Conservation (phyloP, 2,113 vertebrate genomes). For the Tenebrosternarchus preto region DNA sequence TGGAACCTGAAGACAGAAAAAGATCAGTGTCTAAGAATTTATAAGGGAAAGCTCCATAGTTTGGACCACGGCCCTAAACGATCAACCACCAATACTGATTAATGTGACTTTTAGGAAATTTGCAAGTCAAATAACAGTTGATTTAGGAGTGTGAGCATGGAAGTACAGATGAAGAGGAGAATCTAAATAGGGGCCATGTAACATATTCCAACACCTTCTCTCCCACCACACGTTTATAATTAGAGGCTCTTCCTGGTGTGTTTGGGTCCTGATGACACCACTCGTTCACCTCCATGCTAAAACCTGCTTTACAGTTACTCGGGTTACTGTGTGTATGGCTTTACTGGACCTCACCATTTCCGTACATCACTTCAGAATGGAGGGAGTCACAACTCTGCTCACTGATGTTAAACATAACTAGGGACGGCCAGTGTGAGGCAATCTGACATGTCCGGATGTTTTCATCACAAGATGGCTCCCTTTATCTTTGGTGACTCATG, state of each 20-base stretch:
- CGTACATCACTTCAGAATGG: constrained; percentile 41
- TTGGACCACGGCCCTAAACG: no score
- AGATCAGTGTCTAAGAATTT: no score
- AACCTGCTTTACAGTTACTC: neutral
- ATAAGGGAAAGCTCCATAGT: no score
- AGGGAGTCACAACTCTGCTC: constrained; percentile 29
- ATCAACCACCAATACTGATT: no score
- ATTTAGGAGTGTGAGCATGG: no score
- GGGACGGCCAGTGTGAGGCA: constrained; percentile 1
- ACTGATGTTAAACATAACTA: constrained; percentile 39
- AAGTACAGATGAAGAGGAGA: no score
- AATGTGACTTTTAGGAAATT: no score
- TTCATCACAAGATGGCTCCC: neutral
- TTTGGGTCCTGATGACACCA: neutral
- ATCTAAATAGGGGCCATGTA: no score
- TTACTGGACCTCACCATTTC: neutral
- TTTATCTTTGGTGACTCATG: constrained; percentile 1
- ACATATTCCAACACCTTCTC: no score
- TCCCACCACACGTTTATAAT: no score
- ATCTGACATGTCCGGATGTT: constrained; percentile 45
- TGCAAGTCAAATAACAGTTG: no score
- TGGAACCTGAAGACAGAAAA: no score
- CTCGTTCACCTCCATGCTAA: neutral
- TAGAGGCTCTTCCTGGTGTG: neutral
- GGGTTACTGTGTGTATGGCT: neutral